Evolutionary conservation across 2,888 invertebrate species (phyloP).

Genomic region (Busseola fusca): DNA sequence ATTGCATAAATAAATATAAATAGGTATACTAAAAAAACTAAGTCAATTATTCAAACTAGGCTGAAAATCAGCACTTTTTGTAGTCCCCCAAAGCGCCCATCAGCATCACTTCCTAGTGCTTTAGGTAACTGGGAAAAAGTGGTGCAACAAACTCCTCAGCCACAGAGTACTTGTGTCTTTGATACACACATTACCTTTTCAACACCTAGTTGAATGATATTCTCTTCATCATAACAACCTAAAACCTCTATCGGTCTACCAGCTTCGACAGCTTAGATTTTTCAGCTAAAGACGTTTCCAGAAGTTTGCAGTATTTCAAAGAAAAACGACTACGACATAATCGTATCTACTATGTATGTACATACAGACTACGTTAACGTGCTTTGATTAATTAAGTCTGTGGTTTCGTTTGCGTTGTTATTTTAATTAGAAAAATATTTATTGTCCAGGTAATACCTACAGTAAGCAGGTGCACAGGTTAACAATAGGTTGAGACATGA

Average conservation of each 20-base stretch:
- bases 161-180: not conserved
- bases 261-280: not conserved
- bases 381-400: not conserved
- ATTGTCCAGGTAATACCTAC: too few relatives aligned
- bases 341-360: too few relatives aligned
- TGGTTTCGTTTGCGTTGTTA: not conserved
- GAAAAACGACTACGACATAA: not conserved
- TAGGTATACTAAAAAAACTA: not conserved
- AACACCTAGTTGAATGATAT: not conserved
- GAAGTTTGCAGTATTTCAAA: not conserved
- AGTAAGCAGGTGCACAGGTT: too few relatives aligned
- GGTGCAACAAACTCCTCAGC: not conserved
- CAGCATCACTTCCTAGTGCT: not conserved
- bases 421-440: too few relatives aligned
- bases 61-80: not conserved
- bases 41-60: not conserved
- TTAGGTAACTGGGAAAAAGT: not conserved
- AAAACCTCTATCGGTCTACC: not conserved
- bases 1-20: not conserved
- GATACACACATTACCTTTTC: not conserved
- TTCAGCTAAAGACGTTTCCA: not conserved
- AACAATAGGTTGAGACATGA: too few relatives aligned
- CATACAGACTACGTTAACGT: not conserved
- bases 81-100: not conserved
- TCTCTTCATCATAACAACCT: not conserved